These are phyloP conservation scores for Axis porcinus DNA, from an alignment of 2,113 vertebrate species.

Conservation along the genomic window DNA sequence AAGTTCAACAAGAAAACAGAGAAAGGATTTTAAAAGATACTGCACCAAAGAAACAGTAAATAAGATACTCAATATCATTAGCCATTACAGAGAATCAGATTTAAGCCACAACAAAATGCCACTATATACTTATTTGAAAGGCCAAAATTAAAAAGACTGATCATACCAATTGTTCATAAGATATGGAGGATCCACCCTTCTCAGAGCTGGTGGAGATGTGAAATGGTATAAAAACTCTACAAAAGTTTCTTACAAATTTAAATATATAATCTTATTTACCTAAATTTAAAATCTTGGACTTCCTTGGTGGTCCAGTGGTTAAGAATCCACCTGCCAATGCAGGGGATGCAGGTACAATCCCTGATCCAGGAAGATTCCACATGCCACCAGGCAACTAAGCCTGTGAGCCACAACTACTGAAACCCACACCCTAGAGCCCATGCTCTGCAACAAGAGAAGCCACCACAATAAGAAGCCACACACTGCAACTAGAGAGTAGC, in stretches of 20 bases:
- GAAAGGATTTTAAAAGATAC: not conserved
- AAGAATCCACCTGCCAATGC: not conserved
- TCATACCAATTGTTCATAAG: not conserved
- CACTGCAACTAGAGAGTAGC: not conserved
- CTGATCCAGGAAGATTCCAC: not conserved
- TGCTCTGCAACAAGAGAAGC: not conserved
- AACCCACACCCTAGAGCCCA: not conserved
- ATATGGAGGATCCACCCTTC: not conserved
- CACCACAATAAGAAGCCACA: not conserved
- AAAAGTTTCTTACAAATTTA: not conserved
- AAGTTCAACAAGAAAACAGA: not conserved
- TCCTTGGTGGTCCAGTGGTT: not conserved
- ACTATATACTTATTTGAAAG: not conserved
- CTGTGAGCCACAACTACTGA: not conserved
- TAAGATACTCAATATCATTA: not conserved
- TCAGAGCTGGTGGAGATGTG: not conserved
- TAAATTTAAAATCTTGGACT: not conserved
- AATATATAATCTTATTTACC: not conserved
- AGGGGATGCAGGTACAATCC: not conserved
- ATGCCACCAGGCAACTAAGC: not conserved
- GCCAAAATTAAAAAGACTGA: not conserved
- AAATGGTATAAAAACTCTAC: not conserved
- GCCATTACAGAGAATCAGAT: not conserved
- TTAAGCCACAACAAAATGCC: not conserved
- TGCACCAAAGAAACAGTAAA: not conserved